Evolutionary conservation across 2,888 invertebrate genomes (phyloP).

Genomic region (Aspidiotus rigidus): DNA sequence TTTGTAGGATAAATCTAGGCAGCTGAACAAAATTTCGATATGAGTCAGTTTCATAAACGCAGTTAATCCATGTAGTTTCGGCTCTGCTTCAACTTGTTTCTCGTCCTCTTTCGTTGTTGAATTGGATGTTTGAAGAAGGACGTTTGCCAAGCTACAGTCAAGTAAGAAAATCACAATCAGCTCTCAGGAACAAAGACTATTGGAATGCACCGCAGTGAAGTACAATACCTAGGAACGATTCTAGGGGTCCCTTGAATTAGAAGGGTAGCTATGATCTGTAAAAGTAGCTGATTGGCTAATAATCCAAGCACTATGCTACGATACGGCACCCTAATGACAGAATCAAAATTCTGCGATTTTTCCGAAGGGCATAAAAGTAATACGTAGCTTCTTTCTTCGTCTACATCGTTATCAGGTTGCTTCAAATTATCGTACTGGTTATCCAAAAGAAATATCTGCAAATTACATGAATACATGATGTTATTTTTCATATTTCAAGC

Average conservation of each 20-base stretch:
- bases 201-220: not conserved
- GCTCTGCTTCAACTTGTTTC: slow-evolving; percentile 38
- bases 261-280: slow-evolving; percentile 81
- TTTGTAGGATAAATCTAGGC: slow-evolving; percentile 70
- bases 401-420: slow-evolving; percentile 41
- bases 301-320: slow-evolving; percentile 79
- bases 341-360: slow-evolving; percentile 53
- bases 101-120: slow-evolving; percentile 39
- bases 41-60: slow-evolving; percentile 51
- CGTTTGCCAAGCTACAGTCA: slow-evolving; percentile 44
- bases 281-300: slow-evolving; percentile 81
- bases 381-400: slow-evolving; percentile 45
- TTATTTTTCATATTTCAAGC: too few relatives aligned
- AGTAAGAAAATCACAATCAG: too few relatives aligned
- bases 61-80: slow-evolving; percentile 41
- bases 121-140: slow-evolving; percentile 43
- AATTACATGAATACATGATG: not conserved
- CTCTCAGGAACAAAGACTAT: not conserved
- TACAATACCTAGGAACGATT: slow-evolving; percentile 47
- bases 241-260: slow-evolving; percentile 64
- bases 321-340: slow-evolving; percentile 76
- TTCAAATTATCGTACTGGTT: slow-evolving; percentile 45
- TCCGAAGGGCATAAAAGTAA: slow-evolving; percentile 39
- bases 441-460: slow-evolving; percentile 54
- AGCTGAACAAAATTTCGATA: slow-evolving; percentile 61